Evolutionary conservation across 2,797 vertebrate genomes (phyloP).

Genomic region (Chelidonichthys spinosus): DNA sequence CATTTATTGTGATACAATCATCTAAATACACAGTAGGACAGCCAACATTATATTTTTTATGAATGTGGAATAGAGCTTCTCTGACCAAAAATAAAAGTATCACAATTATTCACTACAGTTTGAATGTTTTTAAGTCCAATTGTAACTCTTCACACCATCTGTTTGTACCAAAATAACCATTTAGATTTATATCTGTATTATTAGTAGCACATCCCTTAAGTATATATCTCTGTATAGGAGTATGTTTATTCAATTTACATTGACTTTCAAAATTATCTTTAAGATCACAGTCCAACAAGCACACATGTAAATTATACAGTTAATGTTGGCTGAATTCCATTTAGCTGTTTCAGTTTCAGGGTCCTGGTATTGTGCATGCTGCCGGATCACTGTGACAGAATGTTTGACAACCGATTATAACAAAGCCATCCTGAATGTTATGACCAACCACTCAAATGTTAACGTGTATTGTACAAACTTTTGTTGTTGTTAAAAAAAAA

Average conservation of each 20-base stretch:
- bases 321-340: no score
- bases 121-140: background rate
- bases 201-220: background rate
- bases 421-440: background rate
- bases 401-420: background rate
- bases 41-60: rapidly evolving
- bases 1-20: background rate
- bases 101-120: no score
- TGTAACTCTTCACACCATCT: background rate
- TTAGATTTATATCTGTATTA: background rate
- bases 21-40: background rate
- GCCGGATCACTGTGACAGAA: background rate
- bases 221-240: background rate
- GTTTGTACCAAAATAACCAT: background rate
- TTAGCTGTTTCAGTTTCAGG: no score
- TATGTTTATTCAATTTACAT: background rate
- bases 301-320: no score
- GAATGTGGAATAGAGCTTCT: background rate
- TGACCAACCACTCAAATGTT: background rate
- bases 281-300: no score
- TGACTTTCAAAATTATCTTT: background rate
- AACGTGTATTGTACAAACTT: background rate
- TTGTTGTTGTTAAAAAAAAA: background rate
- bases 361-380: background rate
- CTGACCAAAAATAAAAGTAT: conserved; percentile 22